These are phyloP conservation scores for Scleropages formosus DNA, from an alignment of 2,797 vertebrate species.

Conservation along the genomic window DNA sequence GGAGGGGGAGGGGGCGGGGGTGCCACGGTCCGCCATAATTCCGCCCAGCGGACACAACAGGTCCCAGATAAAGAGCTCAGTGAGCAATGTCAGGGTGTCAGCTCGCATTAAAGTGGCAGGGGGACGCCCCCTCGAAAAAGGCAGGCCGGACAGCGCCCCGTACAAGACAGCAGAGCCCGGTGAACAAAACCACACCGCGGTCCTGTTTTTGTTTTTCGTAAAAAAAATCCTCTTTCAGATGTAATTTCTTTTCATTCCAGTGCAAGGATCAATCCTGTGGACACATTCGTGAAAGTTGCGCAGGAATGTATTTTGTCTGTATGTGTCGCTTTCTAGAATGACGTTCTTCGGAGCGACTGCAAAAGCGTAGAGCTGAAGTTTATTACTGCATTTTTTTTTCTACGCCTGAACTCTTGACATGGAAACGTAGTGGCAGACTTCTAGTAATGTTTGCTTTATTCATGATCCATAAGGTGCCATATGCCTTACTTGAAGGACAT, in stretches of 20 bases:
- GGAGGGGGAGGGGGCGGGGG: conserved; percentile 30
- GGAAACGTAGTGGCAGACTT: neutral
- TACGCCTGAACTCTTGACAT: neutral
- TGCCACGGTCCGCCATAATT: conserved; percentile 44
- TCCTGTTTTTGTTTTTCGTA: neutral
- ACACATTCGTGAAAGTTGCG: neutral
- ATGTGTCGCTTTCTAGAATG: neutral
- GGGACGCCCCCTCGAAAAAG: conserved; percentile 50
- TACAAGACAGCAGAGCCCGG: conserved; percentile 5
- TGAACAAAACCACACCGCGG: neutral
- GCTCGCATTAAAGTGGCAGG: conserved; percentile 68
- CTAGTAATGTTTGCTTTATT: neutral
- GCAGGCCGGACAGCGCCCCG: conserved; percentile 61
- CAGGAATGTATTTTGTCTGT: neutral
- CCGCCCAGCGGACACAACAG: conserved; percentile 50
- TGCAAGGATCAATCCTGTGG: neutral
- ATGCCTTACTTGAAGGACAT: conserved; percentile 2
- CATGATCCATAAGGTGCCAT: neutral
- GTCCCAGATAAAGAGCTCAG: conserved; percentile 72
- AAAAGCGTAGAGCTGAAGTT: neutral
- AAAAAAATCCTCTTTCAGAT: neutral
- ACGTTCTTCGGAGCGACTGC: neutral
- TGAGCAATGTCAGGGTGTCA: conserved; percentile 68
- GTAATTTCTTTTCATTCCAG: neutral
- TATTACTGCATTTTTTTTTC: neutral